Evolutionary conservation across 2,888 invertebrate species (phyloP), one percentile per base, ranked within the genome.

Genomic region (Eilema depressum): DNA sequence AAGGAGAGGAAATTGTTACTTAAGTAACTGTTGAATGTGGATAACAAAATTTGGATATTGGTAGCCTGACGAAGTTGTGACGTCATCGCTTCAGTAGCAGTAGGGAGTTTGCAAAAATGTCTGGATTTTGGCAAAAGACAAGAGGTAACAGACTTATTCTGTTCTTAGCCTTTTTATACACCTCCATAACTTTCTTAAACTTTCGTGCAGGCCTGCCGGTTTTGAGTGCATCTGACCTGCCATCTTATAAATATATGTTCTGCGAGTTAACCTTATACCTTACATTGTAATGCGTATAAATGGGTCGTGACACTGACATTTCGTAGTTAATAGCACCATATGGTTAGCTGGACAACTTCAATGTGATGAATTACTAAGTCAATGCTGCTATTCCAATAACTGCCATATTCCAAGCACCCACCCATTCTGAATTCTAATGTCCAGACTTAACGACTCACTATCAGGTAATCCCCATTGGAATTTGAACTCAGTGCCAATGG

Each of bases 351-450:
- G 61, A 71, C 74, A 57, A 75, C 60, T 68, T 57, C 73, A 70
- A 60, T 37, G 70, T 74, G 70, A 72, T 75, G 70, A 74, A 79
- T 76, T 74, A 69, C 83, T 79, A 81, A 83, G 79, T 80, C 79
- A 79, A 83, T 85, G 85, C 83, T 85, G 85, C 79, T 81, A 80
- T 83, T 78, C 83, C 80, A 84, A 82, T 83, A 83, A 83, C 82
- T 83, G 81, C 76, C 76, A 82, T 78, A 82, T 70, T 78, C 72
- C 60, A 75, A 78, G 77, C 81, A 85, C 85, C 83, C 81, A 86
- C 85, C 85, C 85, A 86, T 87, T 88, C 84, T 85, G 88, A 88
- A 91, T 90, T 88, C 76, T 88, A 89, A 89, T 91, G 82, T 83
- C 78, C 80, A 79, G 80, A 74, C 75, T 76, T 80, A 80, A 79